phyloP scores from a whole-genome alignment of 2,888 invertebrate species.

The Stenolophus ochropezus region DNA sequence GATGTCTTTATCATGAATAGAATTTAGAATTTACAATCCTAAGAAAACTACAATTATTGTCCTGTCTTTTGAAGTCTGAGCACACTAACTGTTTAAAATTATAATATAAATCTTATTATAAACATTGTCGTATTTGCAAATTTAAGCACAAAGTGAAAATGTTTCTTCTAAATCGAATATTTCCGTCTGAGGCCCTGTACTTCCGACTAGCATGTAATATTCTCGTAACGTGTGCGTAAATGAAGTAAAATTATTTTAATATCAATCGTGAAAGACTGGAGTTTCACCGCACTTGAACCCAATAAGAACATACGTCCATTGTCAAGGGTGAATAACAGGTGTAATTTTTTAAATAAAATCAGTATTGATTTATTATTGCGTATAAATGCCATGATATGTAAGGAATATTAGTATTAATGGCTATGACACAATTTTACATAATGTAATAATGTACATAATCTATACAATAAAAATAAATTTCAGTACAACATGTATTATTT shows the following conservation, averaged over 20 bases:
- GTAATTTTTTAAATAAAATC: conserved; percentile 58
- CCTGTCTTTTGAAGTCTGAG: neutral
- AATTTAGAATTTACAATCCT: too few relatives aligned
- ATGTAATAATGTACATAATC: conserved; percentile 61
- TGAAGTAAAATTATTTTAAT: conserved; percentile 40
- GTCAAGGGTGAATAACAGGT: conserved; percentile 58
- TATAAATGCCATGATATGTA: conserved; percentile 60
- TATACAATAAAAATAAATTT: conserved; percentile 60
- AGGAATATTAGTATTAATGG: conserved; percentile 58
- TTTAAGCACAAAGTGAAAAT: neutral
- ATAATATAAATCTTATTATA: neutral
- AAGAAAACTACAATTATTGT: too few relatives aligned
- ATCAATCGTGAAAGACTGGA: conserved; percentile 48
- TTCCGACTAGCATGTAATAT: conserved; percentile 32
- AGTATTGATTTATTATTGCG: conserved; percentile 60
- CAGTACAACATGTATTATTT: conserved; percentile 43
- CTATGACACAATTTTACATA: conserved; percentile 60
- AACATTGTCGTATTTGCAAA: neutral
- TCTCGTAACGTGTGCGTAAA: conserved; percentile 34
- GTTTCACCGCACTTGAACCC: conserved; percentile 48
- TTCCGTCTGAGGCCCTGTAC: conserved; percentile 25
- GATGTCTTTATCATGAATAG: too few relatives aligned
- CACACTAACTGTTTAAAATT: neutral
- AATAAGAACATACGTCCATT: conserved; percentile 58
- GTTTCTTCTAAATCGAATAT: conserved; percentile 21